These are phyloP conservation scores for Amblyraja radiata DNA, from an alignment of 2,797 vertebrate species.

Conservation along the genomic window DNA sequence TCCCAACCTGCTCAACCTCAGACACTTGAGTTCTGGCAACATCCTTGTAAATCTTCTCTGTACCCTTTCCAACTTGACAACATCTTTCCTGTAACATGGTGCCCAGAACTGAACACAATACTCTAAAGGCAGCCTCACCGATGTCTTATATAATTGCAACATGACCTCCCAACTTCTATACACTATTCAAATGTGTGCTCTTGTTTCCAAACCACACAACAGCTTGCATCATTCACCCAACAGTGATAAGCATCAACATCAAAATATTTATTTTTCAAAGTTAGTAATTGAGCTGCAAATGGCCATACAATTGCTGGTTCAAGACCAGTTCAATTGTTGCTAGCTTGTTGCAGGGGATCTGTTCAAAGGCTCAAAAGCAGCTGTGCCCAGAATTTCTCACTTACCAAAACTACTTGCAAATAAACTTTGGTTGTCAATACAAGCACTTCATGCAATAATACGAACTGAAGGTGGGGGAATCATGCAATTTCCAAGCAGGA, in stretches of 20 bases:
- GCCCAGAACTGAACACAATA: too few species aligned
- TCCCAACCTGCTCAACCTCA: too few species aligned
- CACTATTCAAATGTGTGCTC: not conserved
- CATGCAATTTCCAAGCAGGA: not conserved
- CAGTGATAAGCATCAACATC: not conserved
- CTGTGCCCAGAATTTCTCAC: not conserved
- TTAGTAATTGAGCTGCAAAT: not conserved
- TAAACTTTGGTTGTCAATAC: not conserved
- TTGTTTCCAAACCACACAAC: not conserved
- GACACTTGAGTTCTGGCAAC: too few species aligned
- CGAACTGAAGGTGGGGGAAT: not conserved
- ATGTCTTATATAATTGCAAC: too few species aligned
- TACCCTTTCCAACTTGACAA: too few species aligned
- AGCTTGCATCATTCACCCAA: not conserved
- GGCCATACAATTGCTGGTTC: not conserved
- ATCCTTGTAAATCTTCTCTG: too few species aligned
- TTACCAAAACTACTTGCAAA: not conserved
- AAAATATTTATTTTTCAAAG: not conserved
- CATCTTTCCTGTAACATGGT: too few species aligned
- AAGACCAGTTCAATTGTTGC: not conserved
- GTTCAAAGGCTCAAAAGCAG: not conserved
- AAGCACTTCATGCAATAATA: not conserved
- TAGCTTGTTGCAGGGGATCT: not conserved
- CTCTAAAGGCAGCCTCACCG: too few species aligned
- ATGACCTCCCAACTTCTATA: too few species aligned